Percentiles rank a stretch among this genome's conserved stretches.
These are phyloP conservation scores for Hemistola chrysoprasaria DNA, from an alignment of 2,888 invertebrate species.

Conservation along the genomic window DNA sequence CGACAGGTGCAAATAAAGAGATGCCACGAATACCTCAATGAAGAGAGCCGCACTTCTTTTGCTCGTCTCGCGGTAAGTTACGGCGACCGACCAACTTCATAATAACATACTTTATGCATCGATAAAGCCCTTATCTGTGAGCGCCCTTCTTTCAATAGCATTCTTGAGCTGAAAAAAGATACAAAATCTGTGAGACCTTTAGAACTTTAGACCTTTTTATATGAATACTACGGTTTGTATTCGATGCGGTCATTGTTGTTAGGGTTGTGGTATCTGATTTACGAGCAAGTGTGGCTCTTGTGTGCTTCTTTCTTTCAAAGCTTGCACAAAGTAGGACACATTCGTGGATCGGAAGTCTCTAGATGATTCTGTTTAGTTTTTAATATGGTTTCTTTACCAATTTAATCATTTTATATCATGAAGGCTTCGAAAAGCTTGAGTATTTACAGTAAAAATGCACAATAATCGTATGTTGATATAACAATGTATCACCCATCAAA, in stretches of 20 bases:
- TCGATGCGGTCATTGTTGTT: constrained; percentile 30
- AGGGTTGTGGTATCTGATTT: constrained; percentile 57
- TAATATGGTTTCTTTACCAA: no score
- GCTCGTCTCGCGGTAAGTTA: constrained; percentile 34
- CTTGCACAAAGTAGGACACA: constrained; percentile 65
- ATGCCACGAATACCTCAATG: constrained; percentile 55
- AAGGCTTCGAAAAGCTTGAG: no score
- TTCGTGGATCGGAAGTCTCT: constrained; percentile 53
- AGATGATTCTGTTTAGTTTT: constrained; percentile 48
- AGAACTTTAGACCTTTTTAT: constrained; percentile 45
- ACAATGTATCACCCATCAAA: constrained; percentile 21
- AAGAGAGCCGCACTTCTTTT: constrained; percentile 53
- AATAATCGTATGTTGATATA: constrained; percentile 25
- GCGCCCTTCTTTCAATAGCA: constrained; percentile 71
- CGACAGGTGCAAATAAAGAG: constrained; percentile 58
- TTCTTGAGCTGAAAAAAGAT: constrained; percentile 57
- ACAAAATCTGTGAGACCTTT: constrained; percentile 40
- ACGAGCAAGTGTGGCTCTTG: constrained; percentile 62
- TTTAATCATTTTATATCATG: no score
- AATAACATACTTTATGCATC: constrained; percentile 76
- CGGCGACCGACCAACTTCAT: constrained; percentile 60
- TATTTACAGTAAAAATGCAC: no score
- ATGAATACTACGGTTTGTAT: constrained; percentile 45
- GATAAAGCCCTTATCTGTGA: constrained; percentile 71
- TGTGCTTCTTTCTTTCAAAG: constrained; percentile 59